Conservation (phyloP, 2,113 vertebrate species). For the Apteryx owenii region DNA sequence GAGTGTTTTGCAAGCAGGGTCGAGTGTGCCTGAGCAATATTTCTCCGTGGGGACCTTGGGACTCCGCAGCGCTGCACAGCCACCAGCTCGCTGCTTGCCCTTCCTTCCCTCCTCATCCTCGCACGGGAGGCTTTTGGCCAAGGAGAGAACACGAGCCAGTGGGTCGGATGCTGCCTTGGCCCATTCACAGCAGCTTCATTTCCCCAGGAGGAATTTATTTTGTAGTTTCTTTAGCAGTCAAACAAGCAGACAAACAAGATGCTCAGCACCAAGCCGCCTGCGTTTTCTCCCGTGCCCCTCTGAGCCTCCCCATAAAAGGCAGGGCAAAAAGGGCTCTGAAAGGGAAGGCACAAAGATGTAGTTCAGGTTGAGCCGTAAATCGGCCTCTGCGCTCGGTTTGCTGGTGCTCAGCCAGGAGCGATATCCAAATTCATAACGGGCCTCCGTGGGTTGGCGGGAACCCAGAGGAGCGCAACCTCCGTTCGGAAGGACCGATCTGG, state of each 20-base stretch:
- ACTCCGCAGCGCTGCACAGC: not conserved
- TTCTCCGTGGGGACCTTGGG: not conserved
- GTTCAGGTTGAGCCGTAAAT: not conserved
- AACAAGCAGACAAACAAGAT: not conserved
- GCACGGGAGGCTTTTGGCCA: not conserved
- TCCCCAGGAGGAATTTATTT: not conserved
- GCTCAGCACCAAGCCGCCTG: not conserved
- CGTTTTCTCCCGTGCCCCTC: not conserved
- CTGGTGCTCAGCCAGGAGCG: not conserved
- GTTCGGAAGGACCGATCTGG: not conserved
- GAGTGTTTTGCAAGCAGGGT: not conserved
- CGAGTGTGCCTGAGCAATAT: not conserved
- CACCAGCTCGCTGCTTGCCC: not conserved
- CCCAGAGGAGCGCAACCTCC: not conserved
- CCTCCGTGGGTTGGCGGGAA: not conserved
- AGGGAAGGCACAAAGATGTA: not conserved
- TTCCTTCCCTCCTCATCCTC: not conserved
- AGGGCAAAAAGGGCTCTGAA: not conserved
- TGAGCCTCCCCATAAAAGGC: not conserved
- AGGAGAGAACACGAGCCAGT: not conserved
- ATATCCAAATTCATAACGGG: not conserved
- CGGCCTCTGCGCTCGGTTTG: not conserved
- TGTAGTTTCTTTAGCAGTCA: not conserved
- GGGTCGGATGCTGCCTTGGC: not conserved
- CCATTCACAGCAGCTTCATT: not conserved